Evolutionary conservation across 92 coral and sea anemone genomes (phyloP).

Genomic region (Zoanthus sociatus): DNA sequence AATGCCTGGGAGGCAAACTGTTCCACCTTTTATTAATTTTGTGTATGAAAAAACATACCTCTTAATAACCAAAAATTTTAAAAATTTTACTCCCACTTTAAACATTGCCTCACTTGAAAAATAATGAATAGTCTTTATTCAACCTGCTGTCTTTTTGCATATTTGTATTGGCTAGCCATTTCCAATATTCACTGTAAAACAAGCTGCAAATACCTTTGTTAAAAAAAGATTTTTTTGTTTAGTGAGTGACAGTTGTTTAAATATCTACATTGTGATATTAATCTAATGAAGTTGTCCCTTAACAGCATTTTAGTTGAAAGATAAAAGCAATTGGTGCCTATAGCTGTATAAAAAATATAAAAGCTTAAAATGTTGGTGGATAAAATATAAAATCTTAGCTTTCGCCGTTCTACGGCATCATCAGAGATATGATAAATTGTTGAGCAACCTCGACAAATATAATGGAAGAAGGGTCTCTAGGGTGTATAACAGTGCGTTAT

Average conservation of each 20-base stretch:
- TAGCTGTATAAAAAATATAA: too few relatives aligned
- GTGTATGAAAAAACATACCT: neutral
- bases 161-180: conserved; percentile 21
- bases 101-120: conserved; percentile 6
- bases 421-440: too few relatives aligned
- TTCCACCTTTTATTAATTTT: neutral
- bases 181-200: neutral
- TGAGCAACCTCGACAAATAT: too few relatives aligned
- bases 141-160: conserved; percentile 4
- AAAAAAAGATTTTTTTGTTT: neutral
- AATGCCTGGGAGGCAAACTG: neutral
- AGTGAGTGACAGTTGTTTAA: conserved; percentile 5
- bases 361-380: too few relatives aligned
- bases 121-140: conserved; percentile 4
- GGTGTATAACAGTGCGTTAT: too few relatives aligned
- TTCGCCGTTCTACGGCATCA: too few relatives aligned
- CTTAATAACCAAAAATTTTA: neutral
- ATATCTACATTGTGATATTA: neutral
- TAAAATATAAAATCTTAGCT: too few relatives aligned
- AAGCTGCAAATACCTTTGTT: neutral
- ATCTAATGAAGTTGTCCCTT: too few relatives aligned
- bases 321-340: too few relatives aligned
- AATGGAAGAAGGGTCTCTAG: too few relatives aligned
- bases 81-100: conserved; percentile 3
- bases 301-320: too few relatives aligned